Base-by-base conservation (phyloP, 2,797 vertebrate genomes). In the Periparus ater region DNA sequence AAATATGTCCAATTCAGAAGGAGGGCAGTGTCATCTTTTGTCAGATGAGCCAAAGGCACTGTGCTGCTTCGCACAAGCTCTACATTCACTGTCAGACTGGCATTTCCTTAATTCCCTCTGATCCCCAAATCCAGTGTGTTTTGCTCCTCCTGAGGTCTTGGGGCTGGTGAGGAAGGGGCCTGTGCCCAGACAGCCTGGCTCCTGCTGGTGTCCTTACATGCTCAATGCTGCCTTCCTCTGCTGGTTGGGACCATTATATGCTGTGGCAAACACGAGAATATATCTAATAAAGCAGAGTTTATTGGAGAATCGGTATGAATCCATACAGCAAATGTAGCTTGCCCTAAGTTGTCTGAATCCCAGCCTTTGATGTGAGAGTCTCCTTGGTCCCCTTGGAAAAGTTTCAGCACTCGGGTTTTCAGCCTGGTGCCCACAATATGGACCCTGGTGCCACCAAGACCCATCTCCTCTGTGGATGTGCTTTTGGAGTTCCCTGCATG, bases 51-150 rank as follows among this genome's bases (percentile, higher is more conserved):
- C 73, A 60, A 36, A 82, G 55, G 30, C 47, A 74, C 7, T 0
- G 0, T 45, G 53, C 36, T 82, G 40, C 45, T 26, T 45, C 1
- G 1, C 18, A 30, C 29, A 65, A 70, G 13, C 30, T 47, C 13
- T 57, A 29, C 3, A 2, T 38, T 63, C 26, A 61, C 27, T 8
- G 7, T 58, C 0, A 0, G 50, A 15, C 30, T 72, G 58, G 21
- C 2, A 4, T 30, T 89, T 92, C 22, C 13, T 34, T 30, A 72
- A 29, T 22, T 74, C 8, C 4, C 10, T 27, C 6, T 67, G 17
- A 75, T 45, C 19, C 29, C n/a, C 58, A 74, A 17, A 62, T 38
- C 30, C 38, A 57, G 14, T 21, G 26, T 27, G 16, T 42, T 60
- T 74, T 65, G 23, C 61, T 36, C 40, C 13, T 85, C 16, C 34